Evolutionary conservation across 2,888 invertebrate genomes (phyloP).

Genomic region (Caenorhabditis afra): DNA sequence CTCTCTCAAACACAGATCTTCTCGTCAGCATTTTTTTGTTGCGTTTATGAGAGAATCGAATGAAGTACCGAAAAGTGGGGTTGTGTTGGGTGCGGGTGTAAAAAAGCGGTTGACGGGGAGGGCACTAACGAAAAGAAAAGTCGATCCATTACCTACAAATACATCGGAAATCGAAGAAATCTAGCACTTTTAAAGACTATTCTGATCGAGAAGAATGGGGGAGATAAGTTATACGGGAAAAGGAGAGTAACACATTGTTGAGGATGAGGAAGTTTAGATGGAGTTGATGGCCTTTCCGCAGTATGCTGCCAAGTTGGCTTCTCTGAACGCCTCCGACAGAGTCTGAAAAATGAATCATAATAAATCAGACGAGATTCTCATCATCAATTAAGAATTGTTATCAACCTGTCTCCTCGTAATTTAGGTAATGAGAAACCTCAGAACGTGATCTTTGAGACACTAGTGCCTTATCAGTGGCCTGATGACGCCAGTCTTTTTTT

Average conservation of each 20-base stretch:
- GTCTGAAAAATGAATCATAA: slow-evolving; percentile 85
- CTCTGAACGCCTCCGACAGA: slow-evolving; percentile 95
- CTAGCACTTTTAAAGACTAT: slow-evolving; percentile 16
- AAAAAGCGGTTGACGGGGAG: neutral
- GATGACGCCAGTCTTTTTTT: slow-evolving; percentile 5
- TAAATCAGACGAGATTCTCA: neutral
- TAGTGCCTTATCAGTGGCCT: neutral
- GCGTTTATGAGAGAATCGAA: neutral
- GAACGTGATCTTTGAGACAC: slow-evolving; percentile 19
- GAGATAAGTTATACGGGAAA: neutral
- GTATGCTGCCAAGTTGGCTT: slow-evolving; percentile 95
- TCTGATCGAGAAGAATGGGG: slow-evolving; percentile 5
- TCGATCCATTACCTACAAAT: slow-evolving; percentile 48
- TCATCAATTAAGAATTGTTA: slow-evolving; percentile 6
- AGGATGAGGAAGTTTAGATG: slow-evolving; percentile 65
- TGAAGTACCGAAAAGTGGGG: neutral
- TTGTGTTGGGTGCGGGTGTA: neutral
- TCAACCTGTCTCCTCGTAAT: slow-evolving; percentile 1
- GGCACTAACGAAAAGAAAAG: slow-evolving; percentile 15
- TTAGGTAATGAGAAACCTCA: slow-evolving; percentile 8
- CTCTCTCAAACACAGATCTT: neutral
- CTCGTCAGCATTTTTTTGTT: neutral
- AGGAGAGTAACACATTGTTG: neutral
- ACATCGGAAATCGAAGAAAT: slow-evolving; percentile 17
- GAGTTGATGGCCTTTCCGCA: slow-evolving; percentile 98